phyloP scores from a whole-genome alignment of 1,140 invertebrate species.

The Thereuonema tuberculata region DNA sequence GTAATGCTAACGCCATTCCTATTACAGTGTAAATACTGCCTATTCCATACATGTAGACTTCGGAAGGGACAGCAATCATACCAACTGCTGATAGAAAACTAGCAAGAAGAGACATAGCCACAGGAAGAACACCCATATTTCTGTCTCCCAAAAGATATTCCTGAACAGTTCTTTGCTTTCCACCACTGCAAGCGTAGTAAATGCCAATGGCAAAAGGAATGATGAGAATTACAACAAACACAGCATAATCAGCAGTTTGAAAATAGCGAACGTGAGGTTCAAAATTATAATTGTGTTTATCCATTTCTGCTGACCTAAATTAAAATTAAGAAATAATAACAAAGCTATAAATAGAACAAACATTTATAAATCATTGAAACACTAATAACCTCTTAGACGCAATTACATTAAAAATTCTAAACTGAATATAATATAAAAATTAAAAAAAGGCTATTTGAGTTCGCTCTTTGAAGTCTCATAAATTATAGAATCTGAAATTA shows the following conservation, averaged over 20 bases:
- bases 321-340: too few species aligned
- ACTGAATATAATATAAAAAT: too few species aligned
- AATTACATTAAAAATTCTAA: too few species aligned
- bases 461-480: too few species aligned
- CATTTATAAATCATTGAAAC: too few species aligned
- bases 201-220: constrained; percentile 57
- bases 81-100: constrained; percentile 92
- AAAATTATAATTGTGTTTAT: too few species aligned
- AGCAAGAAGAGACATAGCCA: constrained; percentile 77
- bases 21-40: constrained; percentile 63
- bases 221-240: constrained; percentile 44
- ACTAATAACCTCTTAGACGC: too few species aligned
- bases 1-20: constrained; percentile 58
- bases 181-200: constrained; percentile 70
- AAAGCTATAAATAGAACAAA: too few species aligned
- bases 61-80: constrained; percentile 70
- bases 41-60: constrained; percentile 67
- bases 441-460: too few species aligned
- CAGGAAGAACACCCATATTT: constrained; percentile 59
- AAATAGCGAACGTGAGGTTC: too few species aligned
- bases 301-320: too few species aligned
- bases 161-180: constrained; percentile 68
- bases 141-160: constrained; percentile 69
- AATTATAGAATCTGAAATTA: too few species aligned
- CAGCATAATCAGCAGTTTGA: constrained; percentile 42